These are phyloP conservation scores for Sciaenops ocellatus DNA, from an alignment of 2,797 vertebrate species.

Conservation along the genomic window DNA sequence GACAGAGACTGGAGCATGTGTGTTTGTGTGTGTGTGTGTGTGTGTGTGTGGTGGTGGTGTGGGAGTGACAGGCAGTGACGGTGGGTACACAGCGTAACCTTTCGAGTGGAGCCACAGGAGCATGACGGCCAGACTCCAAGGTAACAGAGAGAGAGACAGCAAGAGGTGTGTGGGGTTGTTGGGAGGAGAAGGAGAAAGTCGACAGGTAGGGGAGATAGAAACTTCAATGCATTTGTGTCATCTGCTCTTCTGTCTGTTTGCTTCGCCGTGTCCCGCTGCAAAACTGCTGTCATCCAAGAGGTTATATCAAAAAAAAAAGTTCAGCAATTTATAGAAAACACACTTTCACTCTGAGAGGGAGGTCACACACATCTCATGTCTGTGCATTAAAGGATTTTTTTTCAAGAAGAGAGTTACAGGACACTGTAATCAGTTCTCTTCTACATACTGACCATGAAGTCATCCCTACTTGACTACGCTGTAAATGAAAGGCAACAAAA, in stretches of 20 bases:
- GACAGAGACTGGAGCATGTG: conserved; percentile 66
- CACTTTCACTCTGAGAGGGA: background rate
- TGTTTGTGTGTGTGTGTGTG: conserved; percentile 46
- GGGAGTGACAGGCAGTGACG: conserved; percentile 82
- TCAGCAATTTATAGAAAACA: conserved; percentile 32
- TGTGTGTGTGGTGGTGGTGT: conserved; percentile 43
- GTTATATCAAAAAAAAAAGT: conserved; percentile 27
- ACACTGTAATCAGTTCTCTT: background rate
- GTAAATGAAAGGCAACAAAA: background rate
- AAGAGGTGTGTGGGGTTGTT: conserved; percentile 63
- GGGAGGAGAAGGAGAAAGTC: conserved; percentile 69
- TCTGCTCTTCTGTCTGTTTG: conserved; percentile 67
- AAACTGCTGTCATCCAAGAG: conserved; percentile 18
- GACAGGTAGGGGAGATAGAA: conserved; percentile 76
- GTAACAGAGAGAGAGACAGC: conserved; percentile 76
- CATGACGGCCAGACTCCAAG: conserved; percentile 84
- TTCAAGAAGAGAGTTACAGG: background rate
- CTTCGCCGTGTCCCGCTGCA: conserved; percentile 45
- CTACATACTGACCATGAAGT: background rate
- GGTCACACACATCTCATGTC: background rate
- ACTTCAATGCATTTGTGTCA: conserved; percentile 74
- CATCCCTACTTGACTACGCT: background rate
- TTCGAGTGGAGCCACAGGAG: conserved; percentile 83
- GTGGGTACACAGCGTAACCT: conserved; percentile 84
- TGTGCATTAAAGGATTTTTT: background rate